Evolutionary conservation across 2,888 invertebrate species (phyloP).

Genomic region (Cetonia aurata): DNA sequence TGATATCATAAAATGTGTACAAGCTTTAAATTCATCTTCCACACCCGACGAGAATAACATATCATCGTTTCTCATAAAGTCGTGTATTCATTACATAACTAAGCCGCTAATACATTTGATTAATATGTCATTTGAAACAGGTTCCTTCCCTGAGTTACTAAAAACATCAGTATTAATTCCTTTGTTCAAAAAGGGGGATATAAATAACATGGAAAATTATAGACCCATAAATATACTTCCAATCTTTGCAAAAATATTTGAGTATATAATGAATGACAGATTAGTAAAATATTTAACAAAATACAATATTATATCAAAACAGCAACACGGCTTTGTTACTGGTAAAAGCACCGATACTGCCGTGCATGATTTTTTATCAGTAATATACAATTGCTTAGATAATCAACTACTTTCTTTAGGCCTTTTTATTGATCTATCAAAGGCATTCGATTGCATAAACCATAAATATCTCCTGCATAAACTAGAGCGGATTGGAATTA

Average conservation of each 20-base stretch:
- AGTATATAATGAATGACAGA: background rate
- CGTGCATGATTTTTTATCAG: background rate
- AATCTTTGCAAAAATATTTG: slow-evolving; percentile 5
- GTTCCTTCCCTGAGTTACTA: background rate
- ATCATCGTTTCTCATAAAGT: slow-evolving; percentile 3
- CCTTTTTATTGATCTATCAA: slow-evolving; percentile 5
- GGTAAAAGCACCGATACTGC: background rate
- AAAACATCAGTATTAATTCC: background rate
- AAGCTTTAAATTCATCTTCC: background rate
- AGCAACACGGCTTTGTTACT: background rate
- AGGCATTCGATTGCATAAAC: slow-evolving; percentile 11
- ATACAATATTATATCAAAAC: background rate
- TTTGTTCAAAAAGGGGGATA: background rate
- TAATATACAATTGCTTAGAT: background rate
- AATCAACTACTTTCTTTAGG: background rate
- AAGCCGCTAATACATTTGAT: background rate
- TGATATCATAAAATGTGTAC: too few relatives aligned
- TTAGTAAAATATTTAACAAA: background rate
- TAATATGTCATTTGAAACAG: slow-evolving; percentile 9
- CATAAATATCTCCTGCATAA: slow-evolving; percentile 1
- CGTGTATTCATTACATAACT: background rate
- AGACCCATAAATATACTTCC: slow-evolving; percentile 2
- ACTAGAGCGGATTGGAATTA: slow-evolving; percentile 6
- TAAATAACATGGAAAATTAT: background rate
- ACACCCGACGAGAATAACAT: slow-evolving; percentile 3